Evolutionary conservation across 2,113 vertebrate genomes (phyloP).

Genomic region (Ciconia boyciana): DNA sequence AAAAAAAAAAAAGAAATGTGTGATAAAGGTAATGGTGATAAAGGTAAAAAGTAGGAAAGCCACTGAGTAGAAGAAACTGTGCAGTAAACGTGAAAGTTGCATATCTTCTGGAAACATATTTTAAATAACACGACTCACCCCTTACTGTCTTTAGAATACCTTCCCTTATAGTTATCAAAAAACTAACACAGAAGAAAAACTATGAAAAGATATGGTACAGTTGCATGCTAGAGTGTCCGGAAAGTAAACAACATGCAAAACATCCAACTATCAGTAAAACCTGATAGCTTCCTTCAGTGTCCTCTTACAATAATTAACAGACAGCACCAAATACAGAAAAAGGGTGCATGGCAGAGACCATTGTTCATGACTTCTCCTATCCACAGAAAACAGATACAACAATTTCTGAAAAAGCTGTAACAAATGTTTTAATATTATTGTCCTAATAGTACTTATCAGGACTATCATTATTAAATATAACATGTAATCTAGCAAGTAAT

Average conservation of each 20-base stretch:
- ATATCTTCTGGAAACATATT: neutral
- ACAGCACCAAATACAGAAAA: neutral
- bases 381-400: neutral
- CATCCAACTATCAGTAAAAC: neutral
- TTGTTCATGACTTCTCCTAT: neutral
- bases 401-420: neutral
- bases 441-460: neutral
- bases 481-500: neutral
- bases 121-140: neutral
- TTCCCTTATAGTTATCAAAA: neutral
- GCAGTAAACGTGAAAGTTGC: neutral
- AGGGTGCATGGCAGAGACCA: neutral
- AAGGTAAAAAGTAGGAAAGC: neutral
- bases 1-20: neutral
- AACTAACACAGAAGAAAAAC: neutral
- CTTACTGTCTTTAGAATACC: neutral
- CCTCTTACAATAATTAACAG: neutral
- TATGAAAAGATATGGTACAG: neutral
- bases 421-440: neutral
- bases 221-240: neutral
- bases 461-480: neutral
- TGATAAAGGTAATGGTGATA: neutral
- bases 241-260: neutral
- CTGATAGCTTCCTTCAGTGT: neutral
- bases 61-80: neutral